Evolutionary conservation across 2,888 invertebrate genomes (phyloP), one percentile per base, ranked within the genome.

Genomic region (Piscicola geometra): DNA sequence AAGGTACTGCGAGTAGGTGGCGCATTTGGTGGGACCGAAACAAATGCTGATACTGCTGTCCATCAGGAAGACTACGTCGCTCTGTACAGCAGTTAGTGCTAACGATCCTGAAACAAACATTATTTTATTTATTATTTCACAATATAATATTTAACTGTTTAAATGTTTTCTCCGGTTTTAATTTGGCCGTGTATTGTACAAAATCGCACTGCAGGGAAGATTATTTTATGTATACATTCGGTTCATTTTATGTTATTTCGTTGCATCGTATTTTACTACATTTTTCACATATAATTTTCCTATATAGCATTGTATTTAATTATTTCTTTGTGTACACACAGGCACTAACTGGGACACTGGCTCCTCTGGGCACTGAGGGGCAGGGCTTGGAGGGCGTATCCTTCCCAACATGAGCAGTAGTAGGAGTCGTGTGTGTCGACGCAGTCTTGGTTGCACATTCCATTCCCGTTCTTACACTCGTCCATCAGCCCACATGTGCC

Each of bases 401-500:
- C 79, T 28, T 73, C 36, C n/a, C 32, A n/a, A 41, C 79, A 79
- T 9, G 79, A 60, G 60, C 79, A 79, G 77, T 77, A 79, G 71
- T 77, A 79, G 32, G 78, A 78, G 70, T 79, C 77, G 47, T 71
- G 78, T 2, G 79, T 79, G 47, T 79, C 78, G 0, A 79, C 75
- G 60, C 79, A 79, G 18, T 70, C 66, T 5, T 79, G 78, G 0
- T 73, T 36, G 50, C 79, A 79, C 21, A 52, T 75, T 18, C 79
- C 79, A 60, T 79, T 79, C 75, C 77, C 76, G 18, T 12, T 66
- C 32, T 28, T 36, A 47, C 79, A 79, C 47, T 79, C 79, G 69
- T 79, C 77, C 30, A 73, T 15, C 30, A 35, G 35, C 9, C 32
- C 64, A 30, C 73, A 73, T 35, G 52, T 56, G 21, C 36, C 73